These are phyloP conservation scores for Dendrocopos noguchii DNA, from an alignment of 2,113 vertebrate species.

Conservation along the genomic window DNA sequence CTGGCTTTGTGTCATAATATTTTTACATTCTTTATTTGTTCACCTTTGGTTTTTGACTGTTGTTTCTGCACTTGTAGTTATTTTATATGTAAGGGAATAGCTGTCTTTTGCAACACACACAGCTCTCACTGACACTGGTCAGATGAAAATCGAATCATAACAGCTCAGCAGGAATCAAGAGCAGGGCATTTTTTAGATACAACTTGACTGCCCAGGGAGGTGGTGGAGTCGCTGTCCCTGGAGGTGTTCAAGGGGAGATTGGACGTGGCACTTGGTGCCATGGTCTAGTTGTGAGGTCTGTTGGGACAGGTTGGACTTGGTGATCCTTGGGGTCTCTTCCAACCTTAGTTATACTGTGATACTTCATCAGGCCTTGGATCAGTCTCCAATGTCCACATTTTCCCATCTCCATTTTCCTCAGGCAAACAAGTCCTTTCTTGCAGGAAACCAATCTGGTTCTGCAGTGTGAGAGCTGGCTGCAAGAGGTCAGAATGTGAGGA, in stretches of 20 bases:
- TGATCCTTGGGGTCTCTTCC: too few relatives aligned
- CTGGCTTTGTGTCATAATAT: accelerated
- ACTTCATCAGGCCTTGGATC: not conserved
- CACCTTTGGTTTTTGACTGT: not conserved
- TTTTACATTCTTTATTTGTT: not conserved
- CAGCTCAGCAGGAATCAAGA: not conserved
- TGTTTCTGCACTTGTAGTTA: not conserved
- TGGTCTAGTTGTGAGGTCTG: too few relatives aligned
- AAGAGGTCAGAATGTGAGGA: not conserved
- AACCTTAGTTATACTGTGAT: too few relatives aligned
- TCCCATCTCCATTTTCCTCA: not conserved
- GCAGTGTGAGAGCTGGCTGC: accelerated
- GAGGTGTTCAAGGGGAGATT: too few relatives aligned
- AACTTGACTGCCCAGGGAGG: too few relatives aligned
- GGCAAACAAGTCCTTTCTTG: not conserved
- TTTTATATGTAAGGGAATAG: not conserved
- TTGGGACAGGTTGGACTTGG: too few relatives aligned
- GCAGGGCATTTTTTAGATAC: not conserved
- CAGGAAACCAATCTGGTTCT: not conserved
- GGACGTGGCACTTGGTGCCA: too few relatives aligned
- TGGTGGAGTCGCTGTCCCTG: too few relatives aligned
- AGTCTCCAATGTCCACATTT: not conserved
- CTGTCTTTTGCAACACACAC: not conserved
- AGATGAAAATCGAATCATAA: accelerated
- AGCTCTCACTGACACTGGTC: not conserved